Percentiles rank a stretch among this genome's conserved stretches.
Conservation (phyloP, 2,888 invertebrate species). For the Steromphala cineraria region DNA sequence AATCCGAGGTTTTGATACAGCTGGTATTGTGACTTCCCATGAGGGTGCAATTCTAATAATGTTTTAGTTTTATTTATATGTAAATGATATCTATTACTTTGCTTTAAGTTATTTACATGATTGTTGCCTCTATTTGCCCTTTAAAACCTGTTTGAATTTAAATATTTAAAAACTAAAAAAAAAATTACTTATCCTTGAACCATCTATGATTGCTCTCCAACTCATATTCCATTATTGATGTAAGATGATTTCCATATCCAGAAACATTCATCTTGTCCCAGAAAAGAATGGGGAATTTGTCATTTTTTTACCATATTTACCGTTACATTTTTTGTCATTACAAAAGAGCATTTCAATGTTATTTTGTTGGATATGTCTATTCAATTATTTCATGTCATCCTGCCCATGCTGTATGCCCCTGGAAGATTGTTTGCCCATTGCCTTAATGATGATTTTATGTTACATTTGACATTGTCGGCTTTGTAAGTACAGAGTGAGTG, state of each 20-base stretch:
- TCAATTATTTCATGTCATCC: background rate
- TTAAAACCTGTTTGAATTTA: background rate
- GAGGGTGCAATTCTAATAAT: background rate
- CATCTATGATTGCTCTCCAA: background rate
- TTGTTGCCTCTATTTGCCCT: background rate
- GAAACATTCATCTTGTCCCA: background rate
- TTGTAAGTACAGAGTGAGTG: background rate
- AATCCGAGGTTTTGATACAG: background rate
- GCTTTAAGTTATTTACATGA: background rate
- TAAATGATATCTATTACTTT: slow-evolving; percentile 1
- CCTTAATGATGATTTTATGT: background rate
- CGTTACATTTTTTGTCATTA: no score
- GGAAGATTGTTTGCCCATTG: background rate
- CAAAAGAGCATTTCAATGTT: no score
- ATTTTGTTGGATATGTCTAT: no score
- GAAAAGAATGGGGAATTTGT: no score
- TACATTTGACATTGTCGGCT: background rate
- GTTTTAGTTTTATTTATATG: slow-evolving; percentile 17
- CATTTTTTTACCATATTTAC: no score
- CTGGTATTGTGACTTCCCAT: background rate
- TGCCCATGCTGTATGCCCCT: background rate
- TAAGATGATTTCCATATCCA: background rate
- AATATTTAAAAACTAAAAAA: background rate
- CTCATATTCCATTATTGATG: background rate
- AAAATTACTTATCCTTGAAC: background rate